Base-by-base conservation (phyloP, 2,797 vertebrate genomes). In the Brotula barbata region DNA sequence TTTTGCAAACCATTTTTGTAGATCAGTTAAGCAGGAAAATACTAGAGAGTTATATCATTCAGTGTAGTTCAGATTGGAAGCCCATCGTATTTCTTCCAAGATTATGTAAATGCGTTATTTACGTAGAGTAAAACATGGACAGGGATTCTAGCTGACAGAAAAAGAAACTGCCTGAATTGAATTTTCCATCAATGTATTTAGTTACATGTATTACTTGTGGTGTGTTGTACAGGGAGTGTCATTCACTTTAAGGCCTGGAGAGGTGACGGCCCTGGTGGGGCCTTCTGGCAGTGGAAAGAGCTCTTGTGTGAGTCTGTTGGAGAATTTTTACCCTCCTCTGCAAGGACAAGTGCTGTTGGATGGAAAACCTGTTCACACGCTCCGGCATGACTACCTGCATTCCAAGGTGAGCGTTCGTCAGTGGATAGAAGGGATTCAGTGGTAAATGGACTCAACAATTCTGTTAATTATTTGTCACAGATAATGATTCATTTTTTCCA, bases 251-350 rank as follows among this genome's bases (percentile, higher is more conserved):
- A 85, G 73, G 42, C 96, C 96, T 0, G 94, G 96, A 9, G 89
- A 94, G 85, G 93, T 99, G 68, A 98, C 95, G 0, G 96, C 97
- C 0, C 89, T 98, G 8, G 96, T 99, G 70, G 96, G 96, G 6
- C 94, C 96, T 6, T 99, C 97, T 0, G 97, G 97, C 68, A 97
- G 96, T 0, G 97, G 97, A 9, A 99, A 99, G 85, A 99, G 95
- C 70, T 97, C 96, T 33, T 99, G 96, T 1, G 94, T 97, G 80
- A 93, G 92, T 85, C 92, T 99, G 58, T 80, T 99, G 81, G 95
- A 98, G 84, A 96, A 98, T 76, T 98, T 97, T 79, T 99, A 99
- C 85, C 89, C 87, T 0, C 91, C 96, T 56, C 92, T 94, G 69
- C 86, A 89, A 0, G 97, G 96, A 73, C 91, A 94, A 4, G 94